These are phyloP conservation scores for Catocala fraxini DNA, from an alignment of 2,888 invertebrate species.

Conservation along the genomic window DNA sequence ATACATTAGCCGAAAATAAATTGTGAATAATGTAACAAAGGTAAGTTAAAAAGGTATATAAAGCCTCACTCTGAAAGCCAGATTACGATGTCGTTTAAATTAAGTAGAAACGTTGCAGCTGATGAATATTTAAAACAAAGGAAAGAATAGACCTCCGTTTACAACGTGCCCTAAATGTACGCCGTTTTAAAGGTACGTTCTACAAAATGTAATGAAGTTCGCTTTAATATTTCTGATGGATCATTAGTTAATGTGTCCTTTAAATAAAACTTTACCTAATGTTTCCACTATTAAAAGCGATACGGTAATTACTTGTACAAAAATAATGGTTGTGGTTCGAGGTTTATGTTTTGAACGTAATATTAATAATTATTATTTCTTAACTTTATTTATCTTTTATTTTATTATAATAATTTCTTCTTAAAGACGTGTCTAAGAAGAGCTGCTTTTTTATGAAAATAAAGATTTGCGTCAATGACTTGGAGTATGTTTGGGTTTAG, in stretches of 20 bases:
- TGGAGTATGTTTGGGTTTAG: too few relatives aligned
- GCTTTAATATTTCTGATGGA: constrained; percentile 5
- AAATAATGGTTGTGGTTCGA: constrained; percentile 2
- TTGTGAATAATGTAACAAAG: constrained; percentile 49
- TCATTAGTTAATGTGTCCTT: not conserved
- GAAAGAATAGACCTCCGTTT: constrained; percentile 46
- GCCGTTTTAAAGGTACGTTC: constrained; percentile 9
- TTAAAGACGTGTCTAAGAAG: too few relatives aligned
- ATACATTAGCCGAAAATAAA: constrained; percentile 44
- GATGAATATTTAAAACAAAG: constrained; percentile 69
- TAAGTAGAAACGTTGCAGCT: constrained; percentile 66
- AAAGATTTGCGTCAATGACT: too few relatives aligned
- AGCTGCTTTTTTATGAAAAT: too few relatives aligned
- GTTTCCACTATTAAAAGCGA: too few relatives aligned
- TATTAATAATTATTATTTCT: too few relatives aligned
- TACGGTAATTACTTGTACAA: constrained; percentile 15
- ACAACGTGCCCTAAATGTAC: constrained; percentile 24
- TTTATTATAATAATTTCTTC: too few relatives aligned
- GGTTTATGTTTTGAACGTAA: too few relatives aligned
- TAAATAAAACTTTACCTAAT: not conserved
- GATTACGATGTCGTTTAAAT: constrained; percentile 69
- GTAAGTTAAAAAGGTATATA: constrained; percentile 69
- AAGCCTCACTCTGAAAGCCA: constrained; percentile 62
- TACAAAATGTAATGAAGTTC: constrained; percentile 7
- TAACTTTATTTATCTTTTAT: too few relatives aligned